Evolutionary conservation across 2,113 vertebrate genomes (phyloP).

Genomic region (Protobothrops flavoviridis): DNA sequence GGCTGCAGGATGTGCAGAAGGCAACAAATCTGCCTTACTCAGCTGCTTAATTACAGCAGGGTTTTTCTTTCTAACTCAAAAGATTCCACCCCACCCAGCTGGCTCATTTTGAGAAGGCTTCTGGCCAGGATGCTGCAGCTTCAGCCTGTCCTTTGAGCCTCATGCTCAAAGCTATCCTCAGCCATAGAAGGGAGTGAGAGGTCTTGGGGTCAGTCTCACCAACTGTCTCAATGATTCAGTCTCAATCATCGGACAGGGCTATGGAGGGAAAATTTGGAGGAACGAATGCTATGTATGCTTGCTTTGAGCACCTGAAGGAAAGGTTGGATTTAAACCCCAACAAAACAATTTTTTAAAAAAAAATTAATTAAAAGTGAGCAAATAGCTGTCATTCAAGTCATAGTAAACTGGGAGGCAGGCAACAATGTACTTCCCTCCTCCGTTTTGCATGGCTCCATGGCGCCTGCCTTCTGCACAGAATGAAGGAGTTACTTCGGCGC

Average conservation of each 20-base stretch:
- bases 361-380: background rate
- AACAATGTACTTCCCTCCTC: background rate
- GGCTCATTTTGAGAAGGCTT: background rate
- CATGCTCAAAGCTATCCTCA: background rate
- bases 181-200: background rate
- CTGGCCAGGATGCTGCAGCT: background rate
- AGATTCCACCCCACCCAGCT: background rate
- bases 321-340: background rate
- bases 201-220: background rate
- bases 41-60: background rate
- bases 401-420: background rate
- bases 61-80: background rate
- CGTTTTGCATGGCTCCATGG: background rate
- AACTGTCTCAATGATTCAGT: background rate
- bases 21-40: background rate
- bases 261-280: background rate
- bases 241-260: background rate
- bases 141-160: background rate
- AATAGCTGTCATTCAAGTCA: background rate
- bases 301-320: background rate
- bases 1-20: background rate
- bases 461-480: background rate
- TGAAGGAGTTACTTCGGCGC: background rate
- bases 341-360: background rate
- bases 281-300: background rate